phyloP scores from a whole-genome alignment of 2,888 invertebrate genomes.

The Eutolmus rufibarbis region DNA sequence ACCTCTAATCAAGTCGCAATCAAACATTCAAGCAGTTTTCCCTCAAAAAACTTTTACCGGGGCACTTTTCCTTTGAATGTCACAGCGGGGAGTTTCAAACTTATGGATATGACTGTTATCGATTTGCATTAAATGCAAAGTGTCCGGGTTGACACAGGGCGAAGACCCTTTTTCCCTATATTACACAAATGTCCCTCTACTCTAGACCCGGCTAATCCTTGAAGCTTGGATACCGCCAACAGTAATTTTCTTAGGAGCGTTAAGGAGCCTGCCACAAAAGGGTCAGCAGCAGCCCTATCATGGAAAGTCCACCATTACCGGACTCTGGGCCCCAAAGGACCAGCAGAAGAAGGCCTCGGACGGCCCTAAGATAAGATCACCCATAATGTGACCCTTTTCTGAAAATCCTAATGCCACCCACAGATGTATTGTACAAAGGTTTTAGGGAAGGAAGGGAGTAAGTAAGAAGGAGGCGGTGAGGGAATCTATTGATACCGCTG shows the following conservation, averaged over 20 bases:
- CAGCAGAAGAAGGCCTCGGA: slow-evolving; percentile 31
- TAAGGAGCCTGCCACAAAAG: not conserved
- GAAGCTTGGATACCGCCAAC: not conserved
- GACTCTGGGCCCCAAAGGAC: not conserved
- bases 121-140: slow-evolving; percentile 41
- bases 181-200: not conserved
- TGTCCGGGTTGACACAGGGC: slow-evolving; percentile 1
- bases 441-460: not conserved
- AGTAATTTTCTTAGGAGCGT: slow-evolving; percentile 15
- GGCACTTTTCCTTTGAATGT: slow-evolving; percentile 29
- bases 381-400: slow-evolving; percentile 44
- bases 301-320: not conserved
- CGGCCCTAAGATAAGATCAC: slow-evolving; percentile 44
- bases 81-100: not conserved
- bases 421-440: slow-evolving; percentile 17
- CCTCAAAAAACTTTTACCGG: slow-evolving; percentile 40
- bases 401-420: slow-evolving; percentile 37
- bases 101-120: slow-evolving; percentile 27
- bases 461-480: not conserved
- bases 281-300: not conserved
- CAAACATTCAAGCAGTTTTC: slow-evolving; percentile 48
- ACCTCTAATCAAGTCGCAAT: slow-evolving; percentile 49
- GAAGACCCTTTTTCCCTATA: not conserved
- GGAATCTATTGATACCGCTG: slow-evolving; percentile 34
- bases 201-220: not conserved